These are phyloP conservation scores for Panagrolaimus sp. DNA, from an alignment of 1,140 invertebrate species.

Conservation along the genomic window DNA sequence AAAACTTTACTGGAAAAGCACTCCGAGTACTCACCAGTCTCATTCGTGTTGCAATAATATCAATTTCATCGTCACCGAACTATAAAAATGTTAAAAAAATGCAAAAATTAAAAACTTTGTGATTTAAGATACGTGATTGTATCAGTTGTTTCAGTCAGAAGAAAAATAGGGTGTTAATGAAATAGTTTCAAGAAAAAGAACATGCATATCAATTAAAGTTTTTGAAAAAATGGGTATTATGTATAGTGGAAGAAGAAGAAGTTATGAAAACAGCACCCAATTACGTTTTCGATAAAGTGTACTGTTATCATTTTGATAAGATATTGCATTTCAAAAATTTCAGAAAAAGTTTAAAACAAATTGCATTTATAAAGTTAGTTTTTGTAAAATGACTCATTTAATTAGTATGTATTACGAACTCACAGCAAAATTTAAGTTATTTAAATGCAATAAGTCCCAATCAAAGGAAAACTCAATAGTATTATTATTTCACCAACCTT, in stretches of 20 bases:
- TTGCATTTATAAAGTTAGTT: too few relatives aligned
- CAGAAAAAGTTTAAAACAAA: too few relatives aligned
- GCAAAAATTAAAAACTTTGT: constrained; percentile 12
- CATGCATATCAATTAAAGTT: neutral
- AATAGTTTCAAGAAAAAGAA: neutral
- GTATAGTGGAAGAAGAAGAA: constrained; percentile 12
- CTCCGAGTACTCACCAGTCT: constrained; percentile 37
- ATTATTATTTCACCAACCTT: too few relatives aligned
- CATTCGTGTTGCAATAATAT: constrained; percentile 35
- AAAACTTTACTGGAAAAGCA: neutral
- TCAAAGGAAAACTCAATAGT: too few relatives aligned
- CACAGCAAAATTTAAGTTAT: neutral
- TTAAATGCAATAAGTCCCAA: too few relatives aligned
- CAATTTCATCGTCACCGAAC: constrained; percentile 42
- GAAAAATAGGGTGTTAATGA: neutral
- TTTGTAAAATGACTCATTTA: too few relatives aligned
- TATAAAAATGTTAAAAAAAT: constrained; percentile 25
- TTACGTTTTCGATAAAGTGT: too few relatives aligned
- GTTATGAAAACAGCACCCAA: too few relatives aligned
- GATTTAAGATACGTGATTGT: neutral
- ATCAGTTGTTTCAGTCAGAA: too few relatives aligned
- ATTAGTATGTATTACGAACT: too few relatives aligned
- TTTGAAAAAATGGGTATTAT: constrained; percentile 2
- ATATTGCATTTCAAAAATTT: too few relatives aligned
- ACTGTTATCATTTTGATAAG: too few relatives aligned